Conservation (phyloP, 2,888 invertebrate species). For the Diloba caeruleocephala region DNA sequence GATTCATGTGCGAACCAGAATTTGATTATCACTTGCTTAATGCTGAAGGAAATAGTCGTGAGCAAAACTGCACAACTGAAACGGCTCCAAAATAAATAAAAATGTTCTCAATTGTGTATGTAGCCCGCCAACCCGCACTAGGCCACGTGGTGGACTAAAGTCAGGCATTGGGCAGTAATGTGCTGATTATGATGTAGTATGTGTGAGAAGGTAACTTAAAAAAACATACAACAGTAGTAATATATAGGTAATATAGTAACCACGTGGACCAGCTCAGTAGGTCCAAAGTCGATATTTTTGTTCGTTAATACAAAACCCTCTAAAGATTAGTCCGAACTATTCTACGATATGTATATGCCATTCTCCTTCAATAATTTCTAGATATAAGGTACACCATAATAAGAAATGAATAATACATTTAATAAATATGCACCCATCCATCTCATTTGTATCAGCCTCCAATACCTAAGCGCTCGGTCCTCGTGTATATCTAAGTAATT, state of each 20-base stretch:
- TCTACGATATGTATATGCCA: constrained; percentile 11
- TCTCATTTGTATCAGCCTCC: constrained; percentile 60
- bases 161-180: too few relatives aligned
- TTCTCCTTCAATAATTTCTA: constrained; percentile 47
- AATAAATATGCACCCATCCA: constrained; percentile 62
- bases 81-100: too few relatives aligned
- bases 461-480: constrained; percentile 56
- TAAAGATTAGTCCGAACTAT: constrained; percentile 1
- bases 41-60: too few relatives aligned
- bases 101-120: too few relatives aligned
- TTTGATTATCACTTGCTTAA: too few relatives aligned
- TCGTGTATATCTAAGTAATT: constrained; percentile 49
- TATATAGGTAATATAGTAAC: background rate
- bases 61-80: too few relatives aligned
- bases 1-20: too few relatives aligned
- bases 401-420: constrained; percentile 69
- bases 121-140: too few relatives aligned
- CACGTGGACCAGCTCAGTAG: background rate
- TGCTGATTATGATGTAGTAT: too few relatives aligned
- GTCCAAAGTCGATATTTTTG: background rate
- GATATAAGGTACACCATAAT: constrained; percentile 48
- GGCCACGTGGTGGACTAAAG: too few relatives aligned
- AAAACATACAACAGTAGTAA: background rate
- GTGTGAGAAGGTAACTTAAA: too few relatives aligned
- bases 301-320: constrained; percentile 4